A percentile compares a stretch with the other conserved stretches of the same genome.
Conservation (phyloP, 2,797 vertebrate species). For the Amazona finschi region DNA sequence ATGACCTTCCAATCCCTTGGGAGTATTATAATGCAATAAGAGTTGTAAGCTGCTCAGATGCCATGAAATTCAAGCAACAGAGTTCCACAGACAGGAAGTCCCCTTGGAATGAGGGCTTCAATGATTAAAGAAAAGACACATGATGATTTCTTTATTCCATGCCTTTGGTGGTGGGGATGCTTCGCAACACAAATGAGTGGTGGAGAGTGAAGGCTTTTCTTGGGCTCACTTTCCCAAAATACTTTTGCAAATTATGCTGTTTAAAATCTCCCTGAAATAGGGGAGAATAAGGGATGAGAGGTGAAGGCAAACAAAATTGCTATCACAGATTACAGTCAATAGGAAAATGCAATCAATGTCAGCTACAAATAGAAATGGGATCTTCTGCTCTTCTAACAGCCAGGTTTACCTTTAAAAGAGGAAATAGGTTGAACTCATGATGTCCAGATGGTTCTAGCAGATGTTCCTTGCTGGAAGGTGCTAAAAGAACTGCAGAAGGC, state of each 20-base stretch:
- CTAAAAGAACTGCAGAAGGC: not conserved
- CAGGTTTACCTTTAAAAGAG: not conserved
- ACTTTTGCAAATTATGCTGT: not conserved
- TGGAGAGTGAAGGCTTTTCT: not conserved
- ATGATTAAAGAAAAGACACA: not conserved
- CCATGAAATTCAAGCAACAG: not conserved
- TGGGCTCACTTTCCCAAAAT: not conserved
- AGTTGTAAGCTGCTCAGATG: not conserved
- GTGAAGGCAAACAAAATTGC: not conserved
- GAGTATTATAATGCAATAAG: not conserved
- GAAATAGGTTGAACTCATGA: not conserved
- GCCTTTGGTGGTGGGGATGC: not conserved
- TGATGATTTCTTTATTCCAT: not conserved
- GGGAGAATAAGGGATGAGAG: not conserved
- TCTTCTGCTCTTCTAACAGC: not conserved
- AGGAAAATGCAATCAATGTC: not conserved
- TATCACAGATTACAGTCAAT: not conserved
- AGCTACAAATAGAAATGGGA: not conserved
- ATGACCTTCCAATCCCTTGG: not conserved
- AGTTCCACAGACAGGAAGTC: not conserved
- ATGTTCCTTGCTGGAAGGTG: not conserved
- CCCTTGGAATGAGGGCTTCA: not conserved
- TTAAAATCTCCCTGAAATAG: not conserved
- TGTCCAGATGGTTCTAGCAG: not conserved
- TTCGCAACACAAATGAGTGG: not conserved